phyloP scores from a whole-genome alignment of 1,140 invertebrate species.

The Ridgeia piscesae region DNA sequence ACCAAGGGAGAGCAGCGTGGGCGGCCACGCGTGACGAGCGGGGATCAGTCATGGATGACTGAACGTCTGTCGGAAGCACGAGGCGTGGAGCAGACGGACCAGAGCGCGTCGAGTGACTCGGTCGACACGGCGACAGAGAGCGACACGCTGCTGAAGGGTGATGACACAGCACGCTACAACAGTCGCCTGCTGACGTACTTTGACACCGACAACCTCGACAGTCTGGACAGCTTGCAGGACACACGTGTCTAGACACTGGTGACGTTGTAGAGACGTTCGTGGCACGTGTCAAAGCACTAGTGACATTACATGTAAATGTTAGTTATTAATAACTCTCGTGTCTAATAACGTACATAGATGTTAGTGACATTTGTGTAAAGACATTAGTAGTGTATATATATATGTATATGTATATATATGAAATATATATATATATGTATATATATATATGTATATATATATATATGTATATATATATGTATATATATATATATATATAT shows the following conservation, averaged over 20 bases:
- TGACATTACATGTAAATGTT: background rate
- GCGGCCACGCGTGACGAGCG: background rate
- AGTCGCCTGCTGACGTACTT: background rate
- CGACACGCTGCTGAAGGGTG: background rate
- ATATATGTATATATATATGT: too few species aligned
- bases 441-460: too few species aligned
- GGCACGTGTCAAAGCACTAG: background rate
- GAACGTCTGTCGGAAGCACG: background rate
- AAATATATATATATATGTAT: too few species aligned
- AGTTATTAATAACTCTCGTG: too few species aligned
- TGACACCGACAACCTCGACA: background rate
- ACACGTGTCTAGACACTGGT: background rate
- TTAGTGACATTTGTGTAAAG: too few species aligned
- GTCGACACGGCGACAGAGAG: background rate
- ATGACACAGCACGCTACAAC: background rate
- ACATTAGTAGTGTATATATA: too few species aligned
- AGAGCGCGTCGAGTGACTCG: background rate
- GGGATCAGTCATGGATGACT: background rate
- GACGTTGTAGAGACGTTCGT: background rate
- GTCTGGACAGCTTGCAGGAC: background rate
- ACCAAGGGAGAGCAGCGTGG: background rate
- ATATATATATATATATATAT: too few species aligned
- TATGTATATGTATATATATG: too few species aligned
- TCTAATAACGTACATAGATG: too few species aligned
- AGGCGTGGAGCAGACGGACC: background rate